These are phyloP conservation scores for Ophion ventricosus DNA, from an alignment of 2,888 invertebrate genomes.

Conservation along the genomic window DNA sequence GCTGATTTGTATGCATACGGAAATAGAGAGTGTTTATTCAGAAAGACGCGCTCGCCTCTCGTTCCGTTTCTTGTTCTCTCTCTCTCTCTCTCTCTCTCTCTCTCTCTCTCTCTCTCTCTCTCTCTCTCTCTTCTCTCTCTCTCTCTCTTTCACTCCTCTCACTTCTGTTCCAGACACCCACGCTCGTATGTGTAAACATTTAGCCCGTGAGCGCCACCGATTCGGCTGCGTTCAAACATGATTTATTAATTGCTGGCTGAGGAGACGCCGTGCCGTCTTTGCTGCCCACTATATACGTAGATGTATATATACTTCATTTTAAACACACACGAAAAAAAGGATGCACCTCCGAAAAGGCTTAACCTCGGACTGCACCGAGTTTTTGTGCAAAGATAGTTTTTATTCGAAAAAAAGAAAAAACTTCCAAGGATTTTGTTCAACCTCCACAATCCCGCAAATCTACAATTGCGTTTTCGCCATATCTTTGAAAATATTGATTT, in stretches of 20 bases:
- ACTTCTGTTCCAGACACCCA: conserved; percentile 35
- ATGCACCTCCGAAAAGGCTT: background rate
- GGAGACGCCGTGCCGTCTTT: conserved; percentile 30
- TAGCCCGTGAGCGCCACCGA: conserved; percentile 52
- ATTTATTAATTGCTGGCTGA: conserved; percentile 67
- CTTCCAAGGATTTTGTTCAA: too few relatives aligned
- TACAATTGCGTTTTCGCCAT: too few relatives aligned
- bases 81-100: conserved; percentile 24
- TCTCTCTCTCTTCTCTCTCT: conserved; percentile 1
- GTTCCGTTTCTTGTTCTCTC: conserved; percentile 12
- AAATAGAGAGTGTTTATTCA: conserved; percentile 70
- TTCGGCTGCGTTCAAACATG: conserved; percentile 66
- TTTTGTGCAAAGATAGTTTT: background rate
- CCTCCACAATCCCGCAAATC: too few relatives aligned
- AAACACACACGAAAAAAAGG: background rate
- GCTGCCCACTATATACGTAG: background rate
- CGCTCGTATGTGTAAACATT: conserved; percentile 66
- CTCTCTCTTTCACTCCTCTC: conserved; percentile 30
- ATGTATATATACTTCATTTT: conserved; percentile 8
- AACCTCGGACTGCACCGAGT: background rate
- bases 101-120: conserved; percentile 20
- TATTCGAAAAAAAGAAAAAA: too few relatives aligned
- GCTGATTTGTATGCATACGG: conserved; percentile 60
- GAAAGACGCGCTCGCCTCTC: conserved; percentile 56
- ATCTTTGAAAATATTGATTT: too few relatives aligned